Conservation (phyloP, 1,140 invertebrate species). For the Muscidifurax raptorellus region DNA sequence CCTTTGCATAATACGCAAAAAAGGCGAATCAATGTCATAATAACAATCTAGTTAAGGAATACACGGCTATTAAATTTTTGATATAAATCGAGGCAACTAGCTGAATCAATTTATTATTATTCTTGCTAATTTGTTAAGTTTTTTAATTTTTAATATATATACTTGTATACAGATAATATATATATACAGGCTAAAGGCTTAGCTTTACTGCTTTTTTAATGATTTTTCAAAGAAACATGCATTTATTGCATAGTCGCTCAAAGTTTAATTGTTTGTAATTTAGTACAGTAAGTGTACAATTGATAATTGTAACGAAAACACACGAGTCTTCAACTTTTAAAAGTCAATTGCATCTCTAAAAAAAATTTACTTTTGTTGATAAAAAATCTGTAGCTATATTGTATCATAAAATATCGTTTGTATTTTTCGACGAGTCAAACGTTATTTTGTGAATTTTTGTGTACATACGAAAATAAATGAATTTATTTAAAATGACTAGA, state of each 20-base stretch:
- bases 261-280: conserved; percentile 12
- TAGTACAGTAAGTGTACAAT: neutral
- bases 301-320: neutral
- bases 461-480: conserved; percentile 46
- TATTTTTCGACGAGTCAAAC: neutral
- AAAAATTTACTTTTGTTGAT: neutral
- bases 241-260: neutral
- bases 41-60: neutral
- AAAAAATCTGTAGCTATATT: neutral
- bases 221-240: neutral
- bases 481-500: conserved; percentile 21
- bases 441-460: conserved; percentile 43
- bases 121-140: conserved; percentile 35
- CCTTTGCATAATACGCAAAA: neutral
- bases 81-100: neutral
- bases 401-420: neutral
- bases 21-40: neutral
- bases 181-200: neutral
- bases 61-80: neutral
- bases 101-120: too few relatives aligned
- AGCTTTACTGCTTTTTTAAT: neutral
- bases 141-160: conserved; percentile 35
- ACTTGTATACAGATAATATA: neutral
- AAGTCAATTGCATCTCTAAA: conserved; percentile 5
- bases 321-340: neutral